These are phyloP conservation scores for Caprella mutica DNA, from an alignment of 2,888 invertebrate species.

Conservation along the genomic window DNA sequence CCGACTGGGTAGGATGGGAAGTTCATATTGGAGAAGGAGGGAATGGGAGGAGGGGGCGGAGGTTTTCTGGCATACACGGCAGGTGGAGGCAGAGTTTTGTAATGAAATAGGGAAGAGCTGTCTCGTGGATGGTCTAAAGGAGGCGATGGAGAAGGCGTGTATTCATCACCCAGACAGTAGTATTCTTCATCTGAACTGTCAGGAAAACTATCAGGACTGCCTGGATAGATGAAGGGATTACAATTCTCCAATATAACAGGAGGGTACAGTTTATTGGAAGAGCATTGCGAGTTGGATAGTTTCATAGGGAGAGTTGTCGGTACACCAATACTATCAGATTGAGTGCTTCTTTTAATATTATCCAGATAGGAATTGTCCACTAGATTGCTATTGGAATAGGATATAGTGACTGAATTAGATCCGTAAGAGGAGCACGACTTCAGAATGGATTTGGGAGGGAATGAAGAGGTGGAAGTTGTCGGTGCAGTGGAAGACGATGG, in stretches of 20 bases:
- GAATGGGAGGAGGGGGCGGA: background rate
- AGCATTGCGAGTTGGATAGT: too few species aligned
- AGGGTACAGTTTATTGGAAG: slow-evolving; percentile 6
- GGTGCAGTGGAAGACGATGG: background rate
- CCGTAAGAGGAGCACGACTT: slow-evolving; percentile 8
- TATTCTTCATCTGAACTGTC: slow-evolving; percentile 9
- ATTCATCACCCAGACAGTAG: slow-evolving; percentile 4
- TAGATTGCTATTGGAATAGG: too few species aligned
- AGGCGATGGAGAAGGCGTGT: slow-evolving; percentile 3
- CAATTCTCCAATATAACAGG: slow-evolving; percentile 2
- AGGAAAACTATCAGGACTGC: slow-evolving; percentile 4
- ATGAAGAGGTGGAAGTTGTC: background rate
- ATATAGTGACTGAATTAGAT: too few species aligned
- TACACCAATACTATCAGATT: too few species aligned
- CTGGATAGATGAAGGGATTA: slow-evolving; percentile 9
- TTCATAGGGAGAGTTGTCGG: too few species aligned
- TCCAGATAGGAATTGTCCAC: too few species aligned
- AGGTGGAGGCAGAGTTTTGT: background rate
- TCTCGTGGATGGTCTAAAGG: background rate
- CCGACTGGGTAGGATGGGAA: too few species aligned
- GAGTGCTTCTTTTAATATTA: too few species aligned
- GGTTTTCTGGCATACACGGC: too few species aligned
- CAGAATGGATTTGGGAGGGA: slow-evolving; percentile 6
- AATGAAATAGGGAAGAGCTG: too few species aligned
- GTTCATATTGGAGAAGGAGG: too few species aligned